A percentile compares a stretch with the other conserved stretches of the same genome.
These are phyloP conservation scores for Aethes cnicana DNA, from an alignment of 2,888 invertebrate species.

Conservation along the genomic window DNA sequence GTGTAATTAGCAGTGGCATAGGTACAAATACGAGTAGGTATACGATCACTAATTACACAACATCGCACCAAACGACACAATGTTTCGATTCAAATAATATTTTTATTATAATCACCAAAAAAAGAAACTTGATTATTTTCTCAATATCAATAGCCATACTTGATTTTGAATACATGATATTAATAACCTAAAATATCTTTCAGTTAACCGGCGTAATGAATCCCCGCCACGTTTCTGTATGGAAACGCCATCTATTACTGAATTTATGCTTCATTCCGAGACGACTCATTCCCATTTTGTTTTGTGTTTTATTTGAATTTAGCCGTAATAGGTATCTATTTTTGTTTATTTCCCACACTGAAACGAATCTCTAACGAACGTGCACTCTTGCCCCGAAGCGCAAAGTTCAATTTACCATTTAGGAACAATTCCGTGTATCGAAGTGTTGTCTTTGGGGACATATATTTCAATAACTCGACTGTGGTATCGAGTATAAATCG, in stretches of 20 bases:
- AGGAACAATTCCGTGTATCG: slow-evolving; percentile 43
- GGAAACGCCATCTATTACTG: slow-evolving; percentile 66
- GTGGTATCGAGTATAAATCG: slow-evolving; percentile 71
- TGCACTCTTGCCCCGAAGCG: slow-evolving; percentile 43
- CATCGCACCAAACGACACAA: not conserved
- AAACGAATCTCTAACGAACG: slow-evolving; percentile 39
- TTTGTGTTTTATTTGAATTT: slow-evolving; percentile 68
- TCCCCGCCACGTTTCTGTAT: slow-evolving; percentile 46
- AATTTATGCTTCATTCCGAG: slow-evolving; percentile 69
- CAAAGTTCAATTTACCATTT: slow-evolving; percentile 51
- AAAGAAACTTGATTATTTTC: not conserved
- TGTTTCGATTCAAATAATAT: too few species aligned
- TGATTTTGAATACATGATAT: not conserved
- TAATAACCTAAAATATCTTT: slow-evolving; percentile 4
- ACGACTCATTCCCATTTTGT: slow-evolving; percentile 69
- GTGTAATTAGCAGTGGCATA: not conserved
- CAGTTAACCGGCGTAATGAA: slow-evolving; percentile 12
- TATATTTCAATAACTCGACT: slow-evolving; percentile 77
- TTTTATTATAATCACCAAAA: too few species aligned
- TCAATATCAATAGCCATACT: not conserved
- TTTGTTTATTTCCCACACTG: slow-evolving; percentile 59
- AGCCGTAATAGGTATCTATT: slow-evolving; percentile 62
- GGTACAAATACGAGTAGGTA: not conserved
- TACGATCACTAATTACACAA: not conserved
- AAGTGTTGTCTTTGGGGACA: slow-evolving; percentile 70